phyloP scores from a whole-genome alignment of 2,113 vertebrate genomes.

The Siphamia tubifer region DNA sequence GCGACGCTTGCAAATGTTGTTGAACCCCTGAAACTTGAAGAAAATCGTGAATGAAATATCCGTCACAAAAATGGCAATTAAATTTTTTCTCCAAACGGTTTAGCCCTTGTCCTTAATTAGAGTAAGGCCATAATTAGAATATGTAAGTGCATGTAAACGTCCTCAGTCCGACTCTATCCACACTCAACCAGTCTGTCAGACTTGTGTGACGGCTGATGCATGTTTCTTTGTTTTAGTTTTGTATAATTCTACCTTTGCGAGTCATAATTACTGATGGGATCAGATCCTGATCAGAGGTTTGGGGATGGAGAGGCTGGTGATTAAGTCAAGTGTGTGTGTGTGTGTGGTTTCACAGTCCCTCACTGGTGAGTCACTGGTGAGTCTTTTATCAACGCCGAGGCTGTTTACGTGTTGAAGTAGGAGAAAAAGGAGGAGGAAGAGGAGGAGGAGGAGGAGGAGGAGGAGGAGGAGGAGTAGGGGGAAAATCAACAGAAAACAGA shows the following conservation, averaged over 20 bases:
- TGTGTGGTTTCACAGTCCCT: conserved; percentile 57
- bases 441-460: neutral
- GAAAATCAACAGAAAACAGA: neutral
- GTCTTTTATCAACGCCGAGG: conserved; percentile 33
- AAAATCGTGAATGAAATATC: too few relatives aligned
- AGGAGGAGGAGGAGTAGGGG: neutral
- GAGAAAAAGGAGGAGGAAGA: conserved; percentile 3
- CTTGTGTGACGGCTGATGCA: conserved; percentile 5
- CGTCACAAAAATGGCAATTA: too few relatives aligned
- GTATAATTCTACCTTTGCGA: conserved; percentile 30
- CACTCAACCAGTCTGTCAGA: too few relatives aligned
- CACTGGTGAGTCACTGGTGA: conserved; percentile 53
- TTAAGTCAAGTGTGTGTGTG: conserved; percentile 51
- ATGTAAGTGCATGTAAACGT: too few relatives aligned
- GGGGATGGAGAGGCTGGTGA: conserved; percentile 34
- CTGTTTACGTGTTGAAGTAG: conserved; percentile 47
- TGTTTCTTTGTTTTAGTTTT: conserved; percentile 16
- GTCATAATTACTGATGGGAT: conserved; percentile 44
- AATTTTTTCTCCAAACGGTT: too few relatives aligned
- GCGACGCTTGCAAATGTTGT: too few relatives aligned
- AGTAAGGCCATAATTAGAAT: too few relatives aligned
- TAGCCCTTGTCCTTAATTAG: too few relatives aligned
- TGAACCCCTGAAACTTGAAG: too few relatives aligned
- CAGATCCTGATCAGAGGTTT: conserved; percentile 45
- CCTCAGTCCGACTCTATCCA: too few relatives aligned